A percentile compares a stretch with the other conserved stretches of the same genome.
phyloP scores from a whole-genome alignment of 2,113 vertebrate species.

The Morone saxatilis region DNA sequence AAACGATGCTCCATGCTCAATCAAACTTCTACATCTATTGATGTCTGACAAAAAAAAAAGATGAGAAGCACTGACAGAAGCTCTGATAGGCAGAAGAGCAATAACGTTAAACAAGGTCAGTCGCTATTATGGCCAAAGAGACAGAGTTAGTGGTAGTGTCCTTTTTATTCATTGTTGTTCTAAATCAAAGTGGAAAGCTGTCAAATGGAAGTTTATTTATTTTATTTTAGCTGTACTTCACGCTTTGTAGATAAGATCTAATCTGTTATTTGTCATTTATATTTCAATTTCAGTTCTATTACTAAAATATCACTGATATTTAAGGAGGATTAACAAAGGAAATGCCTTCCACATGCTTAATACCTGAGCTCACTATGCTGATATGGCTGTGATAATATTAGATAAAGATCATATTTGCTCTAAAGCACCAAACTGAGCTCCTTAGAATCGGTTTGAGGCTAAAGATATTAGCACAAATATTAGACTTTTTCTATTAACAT shows the following conservation, averaged over 20 bases:
- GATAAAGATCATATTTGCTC: constrained; percentile 39
- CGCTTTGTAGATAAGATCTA: background rate
- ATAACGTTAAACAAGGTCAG: background rate
- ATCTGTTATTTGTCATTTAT: background rate
- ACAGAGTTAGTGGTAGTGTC: background rate
- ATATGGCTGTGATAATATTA: constrained; percentile 14
- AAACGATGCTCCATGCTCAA: constrained; percentile 40
- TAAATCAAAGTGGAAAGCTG: background rate
- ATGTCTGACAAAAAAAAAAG: background rate
- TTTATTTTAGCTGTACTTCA: background rate
- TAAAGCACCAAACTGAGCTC: constrained; percentile 23
- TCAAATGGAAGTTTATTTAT: background rate
- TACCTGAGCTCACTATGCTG: background rate
- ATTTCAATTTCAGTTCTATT: constrained; percentile 5
- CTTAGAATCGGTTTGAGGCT: background rate
- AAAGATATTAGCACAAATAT: constrained; percentile 34
- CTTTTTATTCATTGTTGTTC: background rate
- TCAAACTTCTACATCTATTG: constrained; percentile 35
- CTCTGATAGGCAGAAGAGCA: background rate
- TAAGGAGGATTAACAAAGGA: constrained; percentile 12
- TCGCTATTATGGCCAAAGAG: background rate
- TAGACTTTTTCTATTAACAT: constrained; percentile 21
- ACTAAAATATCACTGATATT: background rate
- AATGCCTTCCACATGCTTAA: background rate
- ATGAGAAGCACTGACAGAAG: background rate